Conservation (phyloP, 2,797 vertebrate species). For the Anguilla obscura region DNA sequence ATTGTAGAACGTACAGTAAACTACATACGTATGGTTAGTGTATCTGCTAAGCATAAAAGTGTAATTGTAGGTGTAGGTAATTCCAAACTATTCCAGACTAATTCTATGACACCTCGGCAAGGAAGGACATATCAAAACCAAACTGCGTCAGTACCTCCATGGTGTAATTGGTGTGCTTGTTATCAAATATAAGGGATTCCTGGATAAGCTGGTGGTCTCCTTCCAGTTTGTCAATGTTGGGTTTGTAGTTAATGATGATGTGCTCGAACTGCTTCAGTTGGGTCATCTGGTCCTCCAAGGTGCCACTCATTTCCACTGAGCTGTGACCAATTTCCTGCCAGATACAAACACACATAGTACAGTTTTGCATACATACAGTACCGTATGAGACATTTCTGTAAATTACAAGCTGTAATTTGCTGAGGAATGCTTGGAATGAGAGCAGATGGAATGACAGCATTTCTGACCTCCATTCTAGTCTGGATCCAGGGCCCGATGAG, state of each 20-base stretch:
- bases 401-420: not conserved
- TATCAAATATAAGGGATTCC: conserved; percentile 85
- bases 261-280: conserved; percentile 83
- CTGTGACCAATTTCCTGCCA: conserved; percentile 78
- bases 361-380: not conserved
- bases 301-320: conserved; percentile 76
- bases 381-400: too few relatives aligned
- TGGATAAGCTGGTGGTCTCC: conserved; percentile 86
- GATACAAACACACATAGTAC: not conserved
- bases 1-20: not conserved
- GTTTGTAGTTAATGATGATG: conserved; percentile 83
- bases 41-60: not conserved
- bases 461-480: conserved; percentile 78
- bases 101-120: not conserved
- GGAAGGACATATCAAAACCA: not conserved
- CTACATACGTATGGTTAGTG: not conserved
- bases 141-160: conserved; percentile 79
- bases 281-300: conserved; percentile 87
- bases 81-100: not conserved
- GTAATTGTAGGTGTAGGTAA: not conserved
- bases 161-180: conserved; percentile 86
- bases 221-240: conserved; percentile 84
- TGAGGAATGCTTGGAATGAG: not conserved
- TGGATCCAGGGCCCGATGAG: conserved; percentile 83
- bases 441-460: not conserved